Evolutionary conservation across 2,113 vertebrate genomes (phyloP).

Genomic region (Catharus bicknelli): DNA sequence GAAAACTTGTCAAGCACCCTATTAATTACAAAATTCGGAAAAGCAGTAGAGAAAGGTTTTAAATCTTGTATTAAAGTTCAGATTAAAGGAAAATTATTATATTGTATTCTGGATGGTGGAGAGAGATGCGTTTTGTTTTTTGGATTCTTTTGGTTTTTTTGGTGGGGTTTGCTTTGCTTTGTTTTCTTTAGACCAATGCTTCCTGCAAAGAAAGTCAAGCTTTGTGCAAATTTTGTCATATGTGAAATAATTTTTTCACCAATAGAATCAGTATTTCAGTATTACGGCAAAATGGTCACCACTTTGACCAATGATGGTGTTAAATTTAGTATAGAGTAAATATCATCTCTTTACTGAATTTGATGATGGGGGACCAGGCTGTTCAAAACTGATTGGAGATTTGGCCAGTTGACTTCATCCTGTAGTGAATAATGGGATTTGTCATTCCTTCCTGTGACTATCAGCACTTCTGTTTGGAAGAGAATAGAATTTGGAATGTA

Average conservation of each 20-base stretch:
- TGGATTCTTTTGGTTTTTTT: no score
- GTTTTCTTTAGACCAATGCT: background rate
- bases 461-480: background rate
- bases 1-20: background rate
- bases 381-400: background rate
- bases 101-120: rapidly evolving
- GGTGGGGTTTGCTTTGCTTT: no score
- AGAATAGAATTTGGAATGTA: background rate
- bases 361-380: background rate
- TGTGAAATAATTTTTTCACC: background rate
- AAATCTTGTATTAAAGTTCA: background rate
- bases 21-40: background rate
- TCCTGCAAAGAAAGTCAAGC: background rate
- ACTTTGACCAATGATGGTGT: background rate
- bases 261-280: background rate
- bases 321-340: background rate
- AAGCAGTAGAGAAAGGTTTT: background rate
- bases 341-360: background rate
- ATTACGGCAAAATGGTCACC: background rate
- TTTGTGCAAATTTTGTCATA: background rate
- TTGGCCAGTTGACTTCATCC: background rate
- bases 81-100: background rate
- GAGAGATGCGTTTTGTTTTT: no score
- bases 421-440: background rate
- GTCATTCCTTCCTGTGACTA: background rate